Base-by-base conservation (phyloP, 2,888 invertebrate species). In the Troilus luridus region DNA sequence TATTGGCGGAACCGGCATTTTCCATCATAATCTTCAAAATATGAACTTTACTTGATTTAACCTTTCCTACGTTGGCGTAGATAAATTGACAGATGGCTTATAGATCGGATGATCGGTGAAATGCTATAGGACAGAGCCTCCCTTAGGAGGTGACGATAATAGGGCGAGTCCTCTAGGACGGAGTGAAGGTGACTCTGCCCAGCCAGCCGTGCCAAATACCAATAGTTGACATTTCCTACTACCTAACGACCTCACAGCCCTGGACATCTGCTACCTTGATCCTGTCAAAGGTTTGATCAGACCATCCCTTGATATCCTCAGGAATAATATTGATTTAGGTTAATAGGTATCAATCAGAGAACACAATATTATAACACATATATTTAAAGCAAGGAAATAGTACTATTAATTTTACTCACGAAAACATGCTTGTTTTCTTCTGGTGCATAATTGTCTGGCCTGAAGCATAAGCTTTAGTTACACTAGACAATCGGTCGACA, bases 1-100 rank as follows among this genome's bases (percentile, higher is more conserved):
- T 77, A 77, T 41, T 41, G 19, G 41, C 7, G 9, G 24, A 67
- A 27, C 12, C 67, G 72, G 8, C 19, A 41, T 77, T 27, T 41
- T 24, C 72, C 8, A 41, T 8, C 8, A 77, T 7, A 41, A 77
- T 9, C 72, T 77, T 41, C 54, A 2, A 85, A 85, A 58, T 85
- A 12, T 85, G 85, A 85, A 85, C 85, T 85, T 85, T n/a, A 56
- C 56, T 85, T 58, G 41, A 54, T n/a, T n/a, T 85, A 85, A 85
- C 85, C 85, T 85, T 85, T 58, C 14, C 27, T 24, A 17, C 0
- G 1, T 41, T 41, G 17, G 41, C 17, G 19, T 27, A 19, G 72
- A 77, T 27, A 17, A 77, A 77, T 77, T 9, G 27, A 77, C 41
- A 41, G 41, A 77, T 27, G 41, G 17, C 72, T 41, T 77, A 77